Evolutionary conservation across 1,140 invertebrate genomes (phyloP), one percentile per base, ranked within the genome.

Genomic region (Lucilia sericata): DNA sequence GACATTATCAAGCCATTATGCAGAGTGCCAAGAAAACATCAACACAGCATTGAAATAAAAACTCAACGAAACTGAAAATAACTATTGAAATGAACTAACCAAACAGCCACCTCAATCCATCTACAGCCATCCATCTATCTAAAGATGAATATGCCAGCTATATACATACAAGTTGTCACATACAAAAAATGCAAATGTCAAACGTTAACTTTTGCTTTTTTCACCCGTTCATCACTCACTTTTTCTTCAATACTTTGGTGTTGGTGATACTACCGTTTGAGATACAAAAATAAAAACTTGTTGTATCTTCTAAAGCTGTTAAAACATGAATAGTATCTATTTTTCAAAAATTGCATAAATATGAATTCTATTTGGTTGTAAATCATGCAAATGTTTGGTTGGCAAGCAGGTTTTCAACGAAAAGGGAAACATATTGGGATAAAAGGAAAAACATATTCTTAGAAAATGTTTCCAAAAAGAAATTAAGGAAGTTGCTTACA

Each of bases 161-260:
- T 25, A n/a, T 30, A 30, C 3, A 60, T 60, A 60, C 55, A 60
- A 70, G 65, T 70, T 70, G 65, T 70, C 65, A 25, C 65, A 21
- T 70, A 3, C 13, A 60, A 70, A 70, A 21, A 70, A 70, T 70
- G 65, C n/a, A 70, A 70, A 70, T 70, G 65, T n/a, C 65, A 70
- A 70, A 70, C 10, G 65, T 70, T 70, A 25, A 21, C n/a, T 70
- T 60, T 60, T n/a, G 55, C 55, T 60, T 60, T 60, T 42, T 42
- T 60, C 2, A 3, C 25, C 25, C 25, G 25, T 30, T n/a, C 14
- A 17, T 60, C 13, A 5, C 17, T 60, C 51, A 60, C 51, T 60
- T n/a, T 60, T 60, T 42, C 2, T 42, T 42, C 42, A 42, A 42
- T 42, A 42, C 42, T 42, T 3, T 7, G 5, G 5, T 42, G 42